These are phyloP conservation scores for Anthopleura sola DNA, from an alignment of 64 coral and sea anemone species.

Conservation along the genomic window DNA sequence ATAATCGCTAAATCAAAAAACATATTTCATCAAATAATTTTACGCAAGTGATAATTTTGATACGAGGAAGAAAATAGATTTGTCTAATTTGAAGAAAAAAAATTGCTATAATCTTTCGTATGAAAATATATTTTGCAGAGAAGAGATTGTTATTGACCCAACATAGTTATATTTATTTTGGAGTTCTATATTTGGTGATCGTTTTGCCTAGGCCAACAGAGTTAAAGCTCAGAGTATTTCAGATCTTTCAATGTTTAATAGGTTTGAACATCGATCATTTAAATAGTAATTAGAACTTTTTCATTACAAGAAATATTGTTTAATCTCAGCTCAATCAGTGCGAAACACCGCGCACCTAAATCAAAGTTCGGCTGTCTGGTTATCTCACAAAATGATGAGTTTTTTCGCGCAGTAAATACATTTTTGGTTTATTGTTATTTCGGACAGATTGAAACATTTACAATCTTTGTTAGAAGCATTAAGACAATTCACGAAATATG, in stretches of 20 bases:
- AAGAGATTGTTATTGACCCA: not conserved
- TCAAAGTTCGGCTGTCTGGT: not conserved
- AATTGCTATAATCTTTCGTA: no score
- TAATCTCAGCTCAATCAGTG: slow-evolving; percentile 5
- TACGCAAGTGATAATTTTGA: not conserved
- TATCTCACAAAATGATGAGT: not conserved
- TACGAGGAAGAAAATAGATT: not conserved
- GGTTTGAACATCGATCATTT: slow-evolving; percentile 1
- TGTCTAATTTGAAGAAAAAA: no score
- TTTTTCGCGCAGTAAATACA: not conserved
- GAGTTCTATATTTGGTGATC: not conserved
- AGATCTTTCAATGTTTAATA: not conserved
- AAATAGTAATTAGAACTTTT: slow-evolving; percentile 9
- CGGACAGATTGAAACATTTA: not conserved
- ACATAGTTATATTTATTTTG: not conserved
- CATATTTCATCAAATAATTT: not conserved
- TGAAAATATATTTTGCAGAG: no score
- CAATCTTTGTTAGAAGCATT: not conserved
- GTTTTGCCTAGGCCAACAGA: not conserved
- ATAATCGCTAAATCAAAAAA: no score
- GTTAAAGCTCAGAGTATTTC: not conserved
- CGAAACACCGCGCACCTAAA: not conserved
- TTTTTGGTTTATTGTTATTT: not conserved
- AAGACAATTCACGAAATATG: not conserved
- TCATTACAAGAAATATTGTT: not conserved